Percentiles rank a stretch among this genome's conserved stretches.
These are phyloP conservation scores for Hassar affinis DNA, from an alignment of 2,113 vertebrate genomes.

Conservation along the genomic window DNA sequence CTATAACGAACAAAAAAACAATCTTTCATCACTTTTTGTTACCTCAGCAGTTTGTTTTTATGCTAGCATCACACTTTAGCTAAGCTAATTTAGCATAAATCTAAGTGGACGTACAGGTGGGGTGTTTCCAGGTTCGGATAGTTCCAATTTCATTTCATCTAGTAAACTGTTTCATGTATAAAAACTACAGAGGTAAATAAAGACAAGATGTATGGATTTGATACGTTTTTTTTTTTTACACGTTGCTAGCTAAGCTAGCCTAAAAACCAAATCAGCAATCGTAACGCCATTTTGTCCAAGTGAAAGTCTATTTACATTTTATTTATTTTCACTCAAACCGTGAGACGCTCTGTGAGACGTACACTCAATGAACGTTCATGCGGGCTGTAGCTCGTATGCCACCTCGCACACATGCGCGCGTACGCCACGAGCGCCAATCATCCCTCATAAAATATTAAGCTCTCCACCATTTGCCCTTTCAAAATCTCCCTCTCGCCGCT, in stretches of 20 bases:
- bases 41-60: background rate
- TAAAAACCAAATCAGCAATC: background rate
- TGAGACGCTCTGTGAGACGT: background rate
- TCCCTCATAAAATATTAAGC: slow-evolving; percentile 82
- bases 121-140: background rate
- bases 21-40: background rate
- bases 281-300: background rate
- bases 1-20: background rate
- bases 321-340: too few species aligned
- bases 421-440: slow-evolving; percentile 70
- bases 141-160: background rate
- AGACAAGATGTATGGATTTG: background rate
- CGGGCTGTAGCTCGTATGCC: background rate
- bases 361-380: background rate
- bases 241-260: background rate
- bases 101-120: background rate
- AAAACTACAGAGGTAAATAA: background rate
- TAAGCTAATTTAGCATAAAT: background rate
- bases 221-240: background rate
- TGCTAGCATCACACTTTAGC: background rate
- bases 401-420: slow-evolving; percentile 47
- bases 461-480: slow-evolving; percentile 81
- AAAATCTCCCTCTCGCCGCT: slow-evolving; percentile 84
- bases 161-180: background rate
- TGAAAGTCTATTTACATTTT: background rate